These are phyloP conservation scores for Drosophila infuscata DNA, from an alignment of 2,888 invertebrate species.

Conservation along the genomic window DNA sequence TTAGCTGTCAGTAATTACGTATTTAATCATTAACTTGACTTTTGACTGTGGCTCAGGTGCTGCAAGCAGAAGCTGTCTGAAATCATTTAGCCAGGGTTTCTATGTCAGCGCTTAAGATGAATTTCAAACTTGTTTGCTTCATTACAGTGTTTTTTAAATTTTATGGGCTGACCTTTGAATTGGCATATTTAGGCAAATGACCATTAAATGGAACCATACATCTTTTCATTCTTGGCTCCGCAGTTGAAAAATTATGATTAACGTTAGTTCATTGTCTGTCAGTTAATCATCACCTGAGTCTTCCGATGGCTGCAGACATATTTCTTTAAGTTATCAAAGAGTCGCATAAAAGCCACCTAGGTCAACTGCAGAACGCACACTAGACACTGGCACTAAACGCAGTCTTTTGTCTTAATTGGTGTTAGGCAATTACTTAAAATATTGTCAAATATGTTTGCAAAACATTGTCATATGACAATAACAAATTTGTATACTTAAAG, in stretches of 20 bases:
- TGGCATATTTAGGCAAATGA: constrained; percentile 78
- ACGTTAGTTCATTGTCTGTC: constrained; percentile 11
- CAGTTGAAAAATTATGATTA: constrained; percentile 44
- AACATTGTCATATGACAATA: neutral
- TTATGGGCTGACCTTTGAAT: constrained; percentile 68
- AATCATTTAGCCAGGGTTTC: constrained; percentile 52
- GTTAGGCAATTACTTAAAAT: neutral
- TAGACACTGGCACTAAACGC: neutral
- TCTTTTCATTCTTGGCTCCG: constrained; percentile 38
- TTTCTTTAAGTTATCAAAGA: constrained; percentile 36
- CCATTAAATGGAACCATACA: constrained; percentile 54
- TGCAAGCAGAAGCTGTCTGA: constrained; percentile 47
- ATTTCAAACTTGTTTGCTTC: constrained; percentile 69
- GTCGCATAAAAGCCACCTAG: constrained; percentile 12
- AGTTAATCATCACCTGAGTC: constrained; percentile 53
- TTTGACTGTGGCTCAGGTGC: constrained; percentile 24
- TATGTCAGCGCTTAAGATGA: constrained; percentile 62
- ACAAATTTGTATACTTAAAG: neutral
- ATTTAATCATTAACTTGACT: constrained; percentile 62
- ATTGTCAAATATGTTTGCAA: neutral
- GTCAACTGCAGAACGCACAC: constrained; percentile 5
- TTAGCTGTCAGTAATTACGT: constrained; percentile 53
- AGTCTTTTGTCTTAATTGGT: constrained; percentile 1
- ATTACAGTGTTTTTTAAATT: constrained; percentile 57
- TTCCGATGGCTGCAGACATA: constrained; percentile 46